Evolutionary conservation across 1,140 invertebrate genomes (phyloP), one percentile per base, ranked within the genome.

Genomic region (Atta colombica): DNA sequence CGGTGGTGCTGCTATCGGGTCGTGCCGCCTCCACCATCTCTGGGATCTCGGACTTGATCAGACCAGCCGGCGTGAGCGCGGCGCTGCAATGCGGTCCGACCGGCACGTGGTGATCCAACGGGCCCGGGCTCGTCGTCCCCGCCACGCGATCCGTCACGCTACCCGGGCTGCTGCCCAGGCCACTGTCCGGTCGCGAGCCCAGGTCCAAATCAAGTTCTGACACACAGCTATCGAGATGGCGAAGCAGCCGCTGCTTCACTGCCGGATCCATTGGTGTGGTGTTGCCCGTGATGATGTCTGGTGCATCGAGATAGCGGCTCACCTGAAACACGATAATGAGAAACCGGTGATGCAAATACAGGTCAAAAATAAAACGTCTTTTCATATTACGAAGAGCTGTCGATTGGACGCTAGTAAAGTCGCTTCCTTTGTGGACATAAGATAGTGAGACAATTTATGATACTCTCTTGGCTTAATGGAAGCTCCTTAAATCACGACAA

Each of bases 151-250:
- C 94, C 61, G 93, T 95, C 18, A 95, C 94, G 90, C 94, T 95
- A 2, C 95, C 94, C 2, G 95, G 94, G 92, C 95, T 95, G 65
- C 94, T 95, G 16, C 94, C 94, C 10, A 95, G 69, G 58, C 94
- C 95, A 45, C 94, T 95, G 86, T 95, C 94, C 12, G 95, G 93
- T 49, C 94, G 94, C 68, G 96, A 96, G 84, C 96, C 96, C 35
- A 97, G 95, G 90, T 97, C 97, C 45, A 97, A 93, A 91, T 97
- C 97, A 25, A 98, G 96, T 91, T 97, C 97, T 0, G 96, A 96
- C 18, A 97, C 96, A 92, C 97, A 97, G 88, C 96, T 96, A 90
- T 97, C 97, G 87, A 98, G 92, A 91, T 98, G 97, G 5, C 97
- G 95, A 2, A 98, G 92, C 10, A 98, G 94, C 21, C 97, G 96